These are phyloP conservation scores for Momotus momota DNA, from an alignment of 2,797 vertebrate species.

Conservation along the genomic window DNA sequence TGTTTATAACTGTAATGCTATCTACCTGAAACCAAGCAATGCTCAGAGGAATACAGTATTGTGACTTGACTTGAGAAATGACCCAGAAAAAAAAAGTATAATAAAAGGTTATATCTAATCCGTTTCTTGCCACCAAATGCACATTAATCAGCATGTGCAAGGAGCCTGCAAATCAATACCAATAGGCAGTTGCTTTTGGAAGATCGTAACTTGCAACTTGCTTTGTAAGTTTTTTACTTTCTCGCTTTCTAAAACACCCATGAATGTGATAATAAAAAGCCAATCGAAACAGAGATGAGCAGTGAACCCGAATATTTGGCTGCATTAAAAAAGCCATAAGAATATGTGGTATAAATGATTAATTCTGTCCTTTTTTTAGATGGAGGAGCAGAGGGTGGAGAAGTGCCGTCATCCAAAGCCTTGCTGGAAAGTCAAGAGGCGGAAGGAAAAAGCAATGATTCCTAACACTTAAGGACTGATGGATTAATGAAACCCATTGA, in stretches of 20 bases:
- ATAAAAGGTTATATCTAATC: not conserved
- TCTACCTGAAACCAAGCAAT: not conserved
- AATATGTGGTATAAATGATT: not conserved
- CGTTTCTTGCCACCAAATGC: not conserved
- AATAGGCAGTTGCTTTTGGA: not conserved
- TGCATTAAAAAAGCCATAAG: not conserved
- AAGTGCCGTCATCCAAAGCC: slow-evolving; percentile 70
- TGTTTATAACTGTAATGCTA: not conserved
- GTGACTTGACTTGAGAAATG: not conserved
- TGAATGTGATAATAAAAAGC: not conserved
- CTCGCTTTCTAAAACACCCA: not conserved
- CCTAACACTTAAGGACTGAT: slow-evolving; percentile 52
- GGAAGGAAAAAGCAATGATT: slow-evolving; percentile 65
- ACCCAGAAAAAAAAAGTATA: not conserved
- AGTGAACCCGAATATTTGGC: not conserved
- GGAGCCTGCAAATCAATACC: not conserved
- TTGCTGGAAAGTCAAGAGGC: slow-evolving; percentile 65
- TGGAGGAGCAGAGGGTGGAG: slow-evolving; percentile 75
- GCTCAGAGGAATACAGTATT: not conserved
- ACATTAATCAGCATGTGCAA: not conserved
- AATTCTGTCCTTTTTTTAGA: slow-evolving; percentile 57
- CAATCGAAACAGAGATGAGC: not conserved
- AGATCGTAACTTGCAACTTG: not conserved
- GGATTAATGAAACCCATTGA: not conserved
- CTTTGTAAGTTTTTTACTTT: not conserved